Base-by-base conservation (phyloP, 2,113 vertebrate genomes). In the Tetraodon nigroviridis region DNA sequence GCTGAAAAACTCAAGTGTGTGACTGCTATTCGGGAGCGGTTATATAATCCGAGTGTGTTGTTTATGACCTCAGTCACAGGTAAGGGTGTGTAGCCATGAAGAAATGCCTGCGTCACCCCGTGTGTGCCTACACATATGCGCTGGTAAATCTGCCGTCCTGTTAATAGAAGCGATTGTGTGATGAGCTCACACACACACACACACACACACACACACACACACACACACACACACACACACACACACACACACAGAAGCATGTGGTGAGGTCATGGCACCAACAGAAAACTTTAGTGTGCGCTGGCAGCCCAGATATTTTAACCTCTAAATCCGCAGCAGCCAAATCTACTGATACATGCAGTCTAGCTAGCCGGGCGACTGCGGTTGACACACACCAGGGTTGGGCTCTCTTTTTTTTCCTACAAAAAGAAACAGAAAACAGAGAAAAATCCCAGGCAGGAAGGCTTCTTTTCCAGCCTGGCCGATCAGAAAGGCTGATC, bases 51-150 rank as follows among this genome's bases (percentile, higher is more conserved):
- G 21, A 19, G 32, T 27, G 48, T 29, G 41, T 47, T 41, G 61
- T 59, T 58, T 24, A 48, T 67, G 71, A 68, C 63, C 58, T 65
- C 29, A 65, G 66, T 21, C 57, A 67, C 57, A 53, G 78, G 72
- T 65, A 51, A 60, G 56, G 79, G 59, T 69, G 59, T 69, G 69
- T 54, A 69, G 58, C 55, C 52, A 41, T 48, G 22, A 54, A 21
- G 19, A 18, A 56, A 65, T 20, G 29, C 15, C 51, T 47, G 49
- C 7, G 21, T 14, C 64, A 56, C n/a, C 24, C 0, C 20, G 21
- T 18, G 7, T 17, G n/a, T 16, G 17, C 65, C 29, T 50, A 63
- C 47, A 64, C 27, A 19, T 42, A 50, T 44, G 32, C 49, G 44
- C 32, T 19, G 18, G 14, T 0, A 17, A 7, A 55, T 61, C 21